Conservation (phyloP, 2,113 vertebrate genomes). For the Takifugu flavidus region DNA sequence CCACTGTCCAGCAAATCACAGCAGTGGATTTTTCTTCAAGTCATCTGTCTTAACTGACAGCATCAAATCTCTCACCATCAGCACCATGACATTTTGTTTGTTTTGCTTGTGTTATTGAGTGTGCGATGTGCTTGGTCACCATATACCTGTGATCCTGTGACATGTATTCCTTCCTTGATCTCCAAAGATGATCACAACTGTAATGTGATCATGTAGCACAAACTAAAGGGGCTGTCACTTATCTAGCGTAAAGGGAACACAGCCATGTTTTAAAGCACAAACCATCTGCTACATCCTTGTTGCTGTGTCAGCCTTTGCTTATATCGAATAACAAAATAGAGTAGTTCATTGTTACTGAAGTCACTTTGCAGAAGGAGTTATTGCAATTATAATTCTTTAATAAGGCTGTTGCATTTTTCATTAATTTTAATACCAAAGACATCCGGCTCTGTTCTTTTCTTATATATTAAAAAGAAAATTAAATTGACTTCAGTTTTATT, state of each 20-base stretch:
- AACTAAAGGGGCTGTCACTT: constrained; percentile 2
- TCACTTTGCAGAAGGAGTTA: not conserved
- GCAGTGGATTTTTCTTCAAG: not conserved
- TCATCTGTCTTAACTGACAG: not conserved
- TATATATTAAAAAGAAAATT: too few species aligned
- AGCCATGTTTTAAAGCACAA: not conserved
- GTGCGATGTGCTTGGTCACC: constrained; percentile 22
- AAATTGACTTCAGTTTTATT: too few species aligned
- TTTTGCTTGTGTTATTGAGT: constrained; percentile 42
- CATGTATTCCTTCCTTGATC: constrained; percentile 17
- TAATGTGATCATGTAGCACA: constrained; percentile 13
- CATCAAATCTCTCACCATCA: not conserved
- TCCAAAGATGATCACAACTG: constrained; percentile 10
- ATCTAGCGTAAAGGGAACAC: not conserved
- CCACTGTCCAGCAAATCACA: constrained; percentile 33
- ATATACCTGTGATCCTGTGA: constrained; percentile 6
- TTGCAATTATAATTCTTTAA: too few species aligned
- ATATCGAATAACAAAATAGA: not conserved
- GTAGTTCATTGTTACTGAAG: not conserved
- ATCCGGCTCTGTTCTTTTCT: too few species aligned
- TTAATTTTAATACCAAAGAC: too few species aligned
- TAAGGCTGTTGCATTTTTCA: too few species aligned
- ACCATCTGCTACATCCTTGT: constrained; percentile 12
- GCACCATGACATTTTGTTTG: constrained; percentile 11
- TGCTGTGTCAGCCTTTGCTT: constrained; percentile 1